Conservation (phyloP, 2,888 invertebrate genomes). For the Parthenolecanium corni region DNA sequence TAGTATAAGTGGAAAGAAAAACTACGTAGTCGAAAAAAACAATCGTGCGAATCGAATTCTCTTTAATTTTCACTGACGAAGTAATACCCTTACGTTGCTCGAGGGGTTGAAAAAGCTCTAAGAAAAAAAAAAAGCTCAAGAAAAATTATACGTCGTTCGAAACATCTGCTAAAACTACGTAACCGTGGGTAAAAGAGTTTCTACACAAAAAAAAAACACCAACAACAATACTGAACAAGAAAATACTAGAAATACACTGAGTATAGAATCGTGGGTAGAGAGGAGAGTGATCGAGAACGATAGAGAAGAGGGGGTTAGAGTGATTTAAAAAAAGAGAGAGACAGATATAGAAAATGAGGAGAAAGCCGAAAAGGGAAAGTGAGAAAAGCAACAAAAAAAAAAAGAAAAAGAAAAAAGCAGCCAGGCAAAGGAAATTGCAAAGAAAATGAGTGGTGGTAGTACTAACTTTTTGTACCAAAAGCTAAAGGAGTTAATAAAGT, state of each 20-base stretch:
- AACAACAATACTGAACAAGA: background rate
- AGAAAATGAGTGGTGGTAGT: conserved; percentile 11
- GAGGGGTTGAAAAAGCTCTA: too few relatives aligned
- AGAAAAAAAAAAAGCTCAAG: background rate
- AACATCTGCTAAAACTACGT: conserved; percentile 19
- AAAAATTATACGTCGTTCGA: conserved; percentile 26
- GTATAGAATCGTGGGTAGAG: too few relatives aligned
- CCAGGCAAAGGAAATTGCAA: conserved; percentile 10
- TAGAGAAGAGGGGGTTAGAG: too few relatives aligned
- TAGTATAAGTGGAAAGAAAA: too few relatives aligned
- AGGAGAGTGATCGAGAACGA: too few relatives aligned
- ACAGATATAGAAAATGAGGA: too few relatives aligned
- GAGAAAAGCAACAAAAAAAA: conserved; percentile 1
- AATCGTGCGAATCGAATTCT: too few relatives aligned
- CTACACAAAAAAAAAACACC: background rate
- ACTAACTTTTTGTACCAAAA: conserved; percentile 5
- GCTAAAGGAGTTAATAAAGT: conserved; percentile 23
- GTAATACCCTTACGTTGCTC: too few relatives aligned
- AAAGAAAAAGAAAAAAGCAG: background rate
- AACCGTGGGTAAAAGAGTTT: background rate
- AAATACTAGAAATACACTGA: background rate
- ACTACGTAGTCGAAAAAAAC: too few relatives aligned
- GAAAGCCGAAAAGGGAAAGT: too few relatives aligned
- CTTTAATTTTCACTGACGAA: too few relatives aligned
- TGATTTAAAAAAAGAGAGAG: too few relatives aligned